These are phyloP conservation scores for Rhincodon typus DNA, from an alignment of 2,797 vertebrate species.

Conservation along the genomic window DNA sequence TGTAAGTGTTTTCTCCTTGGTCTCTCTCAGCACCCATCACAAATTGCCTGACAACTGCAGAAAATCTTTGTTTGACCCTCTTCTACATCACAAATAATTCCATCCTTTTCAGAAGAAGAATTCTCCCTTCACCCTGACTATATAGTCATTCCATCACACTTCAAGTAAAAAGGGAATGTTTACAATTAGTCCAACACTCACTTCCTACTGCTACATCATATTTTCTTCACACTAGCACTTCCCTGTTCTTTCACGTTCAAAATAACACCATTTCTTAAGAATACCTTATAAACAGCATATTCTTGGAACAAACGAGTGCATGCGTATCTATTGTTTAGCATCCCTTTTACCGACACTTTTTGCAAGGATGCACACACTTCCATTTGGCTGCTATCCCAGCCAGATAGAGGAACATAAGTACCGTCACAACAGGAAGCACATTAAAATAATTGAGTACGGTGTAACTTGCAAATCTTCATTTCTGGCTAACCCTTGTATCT, in stretches of 20 bases:
- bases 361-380: background rate
- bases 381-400: conserved; percentile 7
- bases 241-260: background rate
- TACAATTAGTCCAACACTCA: background rate
- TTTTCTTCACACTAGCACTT: background rate
- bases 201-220: background rate
- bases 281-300: background rate
- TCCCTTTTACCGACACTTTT: background rate
- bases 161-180: background rate
- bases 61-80: background rate
- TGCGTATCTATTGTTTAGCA: background rate
- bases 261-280: background rate
- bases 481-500: background rate
- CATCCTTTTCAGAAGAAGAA: background rate
- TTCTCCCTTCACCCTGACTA: background rate
- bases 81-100: background rate
- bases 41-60: background rate
- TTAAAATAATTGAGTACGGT: background rate
- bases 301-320: background rate
- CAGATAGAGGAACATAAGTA: background rate
- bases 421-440: background rate
- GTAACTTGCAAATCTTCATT: background rate
- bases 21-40: background rate
- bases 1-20: background rate
- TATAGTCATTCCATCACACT: background rate